Evolutionary conservation across 1,140 invertebrate species (phyloP).

Genomic region (Penaeus vannamei): DNA sequence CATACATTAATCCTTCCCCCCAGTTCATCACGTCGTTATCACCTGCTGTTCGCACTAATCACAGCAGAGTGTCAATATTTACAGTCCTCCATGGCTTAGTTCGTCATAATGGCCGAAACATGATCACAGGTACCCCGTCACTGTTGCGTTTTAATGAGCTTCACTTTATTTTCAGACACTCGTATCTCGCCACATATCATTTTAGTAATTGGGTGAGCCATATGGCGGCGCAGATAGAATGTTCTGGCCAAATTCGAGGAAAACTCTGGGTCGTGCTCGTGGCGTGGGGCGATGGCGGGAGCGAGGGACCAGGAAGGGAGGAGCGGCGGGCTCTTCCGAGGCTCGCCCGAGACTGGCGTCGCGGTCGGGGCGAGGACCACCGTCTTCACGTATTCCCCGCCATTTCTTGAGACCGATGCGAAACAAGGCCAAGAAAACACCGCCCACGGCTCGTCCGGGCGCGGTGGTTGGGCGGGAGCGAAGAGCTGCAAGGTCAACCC

Average conservation of each 20-base stretch:
- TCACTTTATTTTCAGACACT: constrained; percentile 9
- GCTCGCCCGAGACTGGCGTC: background rate
- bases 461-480: background rate
- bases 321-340: background rate
- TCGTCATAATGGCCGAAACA: background rate
- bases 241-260: background rate
- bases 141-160: constrained; percentile 36
- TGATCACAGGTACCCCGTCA: constrained; percentile 1
- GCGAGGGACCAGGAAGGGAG: background rate
- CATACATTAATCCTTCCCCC: background rate
- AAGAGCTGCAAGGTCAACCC: background rate
- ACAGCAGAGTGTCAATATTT: constrained; percentile 16
- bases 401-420: too few species aligned
- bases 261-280: background rate
- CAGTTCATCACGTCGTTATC: constrained; percentile 7
- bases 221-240: constrained; percentile 28
- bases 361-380: background rate
- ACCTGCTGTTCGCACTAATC: constrained; percentile 9
- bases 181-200: constrained; percentile 39
- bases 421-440: too few species aligned
- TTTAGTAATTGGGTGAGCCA: constrained; percentile 37
- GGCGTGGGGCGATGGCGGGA: background rate
- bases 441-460: background rate
- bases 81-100: background rate
- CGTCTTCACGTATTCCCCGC: too few species aligned